A percentile compares a stretch with the other conserved stretches of the same genome.
Evolutionary conservation across 1,140 invertebrate species (phyloP).

Genomic region (Drosophila nikananu): DNA sequence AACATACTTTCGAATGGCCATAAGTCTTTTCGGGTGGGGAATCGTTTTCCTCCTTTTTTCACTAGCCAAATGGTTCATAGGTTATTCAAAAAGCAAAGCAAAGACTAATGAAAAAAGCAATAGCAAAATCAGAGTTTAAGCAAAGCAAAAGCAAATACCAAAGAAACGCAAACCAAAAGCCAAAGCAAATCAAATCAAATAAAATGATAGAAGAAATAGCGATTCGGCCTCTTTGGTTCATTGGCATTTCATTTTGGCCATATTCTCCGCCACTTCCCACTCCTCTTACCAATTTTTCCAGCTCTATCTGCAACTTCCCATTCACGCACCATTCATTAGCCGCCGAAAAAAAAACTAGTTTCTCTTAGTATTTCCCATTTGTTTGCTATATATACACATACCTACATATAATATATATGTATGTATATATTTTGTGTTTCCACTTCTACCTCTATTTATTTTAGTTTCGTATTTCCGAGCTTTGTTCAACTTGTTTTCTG

Average conservation of each 20-base stretch:
- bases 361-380: conserved; percentile 56
- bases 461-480: conserved; percentile 54
- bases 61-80: conserved; percentile 70
- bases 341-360: conserved; percentile 64
- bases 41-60: conserved; percentile 44
- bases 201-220: conserved; percentile 45
- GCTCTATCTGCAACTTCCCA: conserved; percentile 64
- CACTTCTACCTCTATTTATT: conserved; percentile 41
- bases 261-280: conserved; percentile 45
- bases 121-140: not conserved
- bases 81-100: conserved; percentile 63
- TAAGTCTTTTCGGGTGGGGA: conserved; percentile 33
- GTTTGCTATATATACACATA: conserved; percentile 2
- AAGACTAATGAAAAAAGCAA: not conserved
- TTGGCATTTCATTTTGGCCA: conserved; percentile 79
- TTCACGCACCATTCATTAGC: conserved; percentile 80
- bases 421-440: conserved; percentile 5
- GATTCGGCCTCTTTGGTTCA: conserved; percentile 79
- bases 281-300: conserved; percentile 26
- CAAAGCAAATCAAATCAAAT: conserved; percentile 36
- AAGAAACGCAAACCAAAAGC: not conserved
- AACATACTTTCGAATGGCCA: conserved; percentile 52
- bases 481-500: conserved; percentile 54
- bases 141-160: not conserved
- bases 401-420: not conserved